Base-by-base conservation (phyloP, 2,797 vertebrate species). In the Danionella dracula region DNA sequence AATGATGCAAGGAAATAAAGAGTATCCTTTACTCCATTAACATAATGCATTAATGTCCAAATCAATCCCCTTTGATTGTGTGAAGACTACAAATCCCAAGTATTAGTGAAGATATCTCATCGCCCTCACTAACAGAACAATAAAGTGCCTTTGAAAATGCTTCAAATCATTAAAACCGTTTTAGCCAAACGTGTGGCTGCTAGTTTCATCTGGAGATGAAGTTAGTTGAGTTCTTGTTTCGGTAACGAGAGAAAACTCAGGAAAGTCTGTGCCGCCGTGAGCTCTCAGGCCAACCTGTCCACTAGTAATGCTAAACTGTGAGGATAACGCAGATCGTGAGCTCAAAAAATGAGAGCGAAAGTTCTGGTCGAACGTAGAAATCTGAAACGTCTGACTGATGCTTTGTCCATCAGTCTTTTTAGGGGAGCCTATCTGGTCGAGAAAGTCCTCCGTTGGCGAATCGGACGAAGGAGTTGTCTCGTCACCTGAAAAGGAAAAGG, bases 111-210 rank as follows among this genome's bases (percentile, higher is more conserved):
- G 32, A 73, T 44, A 73, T 57, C 37, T 68, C 63, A 53, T 51
- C 61, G 35, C 55, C 59, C 81, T 82, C 85, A 91, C 87, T 86
- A 83, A 85, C 83, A 89, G 84, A 87, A 87, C 67, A 91, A 91
- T 98, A 97, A 98, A 98, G 94, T 97, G 95, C 95, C 78, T 83
- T 85, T 84, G 6, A 75, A 83, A 89, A 87, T 72, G 34, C 84
- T 79, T 61, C 72, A 81, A 77, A 80, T 57, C 60, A 67, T 75
- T 23, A 76, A 71, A 73, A 57, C 32, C 71, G 57, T 15, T 56
- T 94, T 87, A 99, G 86, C 95, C 95, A 88, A 98, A 99, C 29
- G 94, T 96, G 88, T 99, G 94, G 82, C 94, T 92, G 48, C 92
- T 91, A 79, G 95, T 93, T 83, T 93, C 92, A 81, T 98, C 96